Base-by-base conservation (phyloP, 35 echinoderm and acorn worm species). In the Heliocidaris tuberculata region DNA sequence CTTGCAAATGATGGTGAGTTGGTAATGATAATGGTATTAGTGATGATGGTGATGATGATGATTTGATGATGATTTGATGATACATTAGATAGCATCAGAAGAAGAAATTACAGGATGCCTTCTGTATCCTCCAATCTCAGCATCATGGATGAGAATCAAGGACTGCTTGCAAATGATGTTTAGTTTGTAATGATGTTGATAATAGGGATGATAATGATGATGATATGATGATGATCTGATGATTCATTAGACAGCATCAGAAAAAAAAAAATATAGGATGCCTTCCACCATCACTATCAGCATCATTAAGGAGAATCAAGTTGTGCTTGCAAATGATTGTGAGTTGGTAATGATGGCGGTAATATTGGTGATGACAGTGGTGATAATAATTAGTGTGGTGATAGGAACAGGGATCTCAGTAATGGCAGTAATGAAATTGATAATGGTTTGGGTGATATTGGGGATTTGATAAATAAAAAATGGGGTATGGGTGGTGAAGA, bases 181-280 rank as follows among this genome's bases (percentile, higher is more conserved):
- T n/a, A n/a, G n/a, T n/a, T n/a, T n/a, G n/a, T n/a, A n/a, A n/a
- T n/a, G 78, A 24, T 87, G 85, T 24, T 94, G 94, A 88, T 88
- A 85, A 88, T 94, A 2, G 50, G 2, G 47, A 10, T 54, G 48
- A 92, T 92, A 27, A 48, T 56, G 48, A 92, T 54, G 49, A 56
- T 48, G 5, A 92, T 31, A 56, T 48, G 29, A 49, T 17, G 90
- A 56, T 13, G 47, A 92, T 12, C 31, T 90, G 86, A 31, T 31
- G 88, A 48, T 90, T n/a, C n/a, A n/a, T n/a, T n/a, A n/a, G 88
- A 90, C 50, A 52, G 50, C 13, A 52, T 92, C n/a, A n/a, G n/a
- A n/a, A n/a, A n/a, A n/a, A n/a, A n/a, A n/a, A n/a, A n/a, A n/a
- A 65, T 98, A 98, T 48, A 70, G 94, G 21, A 95, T 98, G 35